Conservation (phyloP, 2,888 invertebrate genomes). For the Anagyrus pseudococci region DNA sequence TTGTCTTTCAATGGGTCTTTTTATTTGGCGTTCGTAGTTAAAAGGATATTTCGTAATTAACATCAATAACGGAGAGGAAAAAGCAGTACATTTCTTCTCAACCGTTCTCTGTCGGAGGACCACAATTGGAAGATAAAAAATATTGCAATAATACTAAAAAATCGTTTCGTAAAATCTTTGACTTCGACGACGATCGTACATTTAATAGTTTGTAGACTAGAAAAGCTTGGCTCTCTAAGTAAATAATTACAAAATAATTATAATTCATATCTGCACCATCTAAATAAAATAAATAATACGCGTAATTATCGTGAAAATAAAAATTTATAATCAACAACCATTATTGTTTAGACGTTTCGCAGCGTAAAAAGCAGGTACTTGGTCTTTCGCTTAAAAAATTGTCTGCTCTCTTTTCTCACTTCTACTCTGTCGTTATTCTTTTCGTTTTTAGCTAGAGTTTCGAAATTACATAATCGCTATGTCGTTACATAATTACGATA, state of each 20-base stretch:
- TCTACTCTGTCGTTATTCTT: background rate
- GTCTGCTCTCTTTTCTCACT: constrained; percentile 6
- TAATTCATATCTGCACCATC: constrained; percentile 21
- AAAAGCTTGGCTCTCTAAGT: constrained; percentile 29
- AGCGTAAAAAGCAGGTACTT: constrained; percentile 38
- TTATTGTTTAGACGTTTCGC: constrained; percentile 29
- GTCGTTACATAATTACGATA: constrained; percentile 20
- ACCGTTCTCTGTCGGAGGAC: constrained; percentile 22
- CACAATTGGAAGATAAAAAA: constrained; percentile 30
- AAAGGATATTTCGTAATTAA: background rate
- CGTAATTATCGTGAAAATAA: constrained; percentile 9
- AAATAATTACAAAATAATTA: constrained; percentile 37
- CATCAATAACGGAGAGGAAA: background rate
- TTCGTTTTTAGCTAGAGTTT: constrained; percentile 10
- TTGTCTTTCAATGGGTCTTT: too few relatives aligned
- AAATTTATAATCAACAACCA: constrained; percentile 28
- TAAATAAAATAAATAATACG: constrained; percentile 34
- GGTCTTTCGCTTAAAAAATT: constrained; percentile 27
- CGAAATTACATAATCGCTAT: constrained; percentile 26
- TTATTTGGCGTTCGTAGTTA: too few relatives aligned
- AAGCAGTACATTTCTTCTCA: constrained; percentile 12
- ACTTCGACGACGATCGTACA: constrained; percentile 14
- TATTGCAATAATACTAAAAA: constrained; percentile 32
- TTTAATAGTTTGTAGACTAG: constrained; percentile 32
- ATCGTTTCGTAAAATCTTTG: constrained; percentile 23